phyloP scores from a whole-genome alignment of 2,888 invertebrate genomes.

The Agonopterix subpropinquella region DNA sequence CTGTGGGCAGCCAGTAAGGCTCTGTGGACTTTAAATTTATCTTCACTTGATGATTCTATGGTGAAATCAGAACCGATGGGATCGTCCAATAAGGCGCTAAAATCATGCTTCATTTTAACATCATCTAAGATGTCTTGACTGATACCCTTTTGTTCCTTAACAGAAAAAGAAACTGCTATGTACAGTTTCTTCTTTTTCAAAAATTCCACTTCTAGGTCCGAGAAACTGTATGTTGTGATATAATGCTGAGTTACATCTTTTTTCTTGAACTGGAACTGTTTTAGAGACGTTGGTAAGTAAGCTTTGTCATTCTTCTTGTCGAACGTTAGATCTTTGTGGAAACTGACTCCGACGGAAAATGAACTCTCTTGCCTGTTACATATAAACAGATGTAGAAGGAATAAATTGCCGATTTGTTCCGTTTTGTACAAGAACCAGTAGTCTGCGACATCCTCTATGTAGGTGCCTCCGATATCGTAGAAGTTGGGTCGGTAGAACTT shows the following conservation, averaged over 20 bases:
- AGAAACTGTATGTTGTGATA: slow-evolving; percentile 50
- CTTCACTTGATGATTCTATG: slow-evolving; percentile 55
- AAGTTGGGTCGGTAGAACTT: slow-evolving; percentile 52
- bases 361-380: slow-evolving; percentile 37
- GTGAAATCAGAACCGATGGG: slow-evolving; percentile 56
- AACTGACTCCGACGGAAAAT: slow-evolving; percentile 38
- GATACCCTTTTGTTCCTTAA: slow-evolving; percentile 16
- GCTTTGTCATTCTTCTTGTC: slow-evolving; percentile 37
- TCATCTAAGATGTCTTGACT: slow-evolving; percentile 25
- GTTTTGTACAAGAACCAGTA: slow-evolving; percentile 53
- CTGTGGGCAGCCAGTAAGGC: slow-evolving; percentile 46
- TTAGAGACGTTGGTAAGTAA: slow-evolving; percentile 31
- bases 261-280: slow-evolving; percentile 30
- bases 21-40: slow-evolving; percentile 53
- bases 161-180: slow-evolving; percentile 38
- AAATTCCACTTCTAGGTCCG: slow-evolving; percentile 43
- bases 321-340: slow-evolving; percentile 29
- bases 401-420: slow-evolving; percentile 41
- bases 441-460: slow-evolving; percentile 43
- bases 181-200: slow-evolving; percentile 44
- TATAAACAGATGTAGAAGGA: slow-evolving; percentile 53
- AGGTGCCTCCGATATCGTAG: slow-evolving; percentile 61
- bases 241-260: slow-evolving; percentile 26
- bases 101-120: slow-evolving; percentile 43
- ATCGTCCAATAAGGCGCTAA: slow-evolving; percentile 39